These are phyloP conservation scores for Coracopsis vasa DNA, from an alignment of 2,113 vertebrate genomes.

Conservation along the genomic window DNA sequence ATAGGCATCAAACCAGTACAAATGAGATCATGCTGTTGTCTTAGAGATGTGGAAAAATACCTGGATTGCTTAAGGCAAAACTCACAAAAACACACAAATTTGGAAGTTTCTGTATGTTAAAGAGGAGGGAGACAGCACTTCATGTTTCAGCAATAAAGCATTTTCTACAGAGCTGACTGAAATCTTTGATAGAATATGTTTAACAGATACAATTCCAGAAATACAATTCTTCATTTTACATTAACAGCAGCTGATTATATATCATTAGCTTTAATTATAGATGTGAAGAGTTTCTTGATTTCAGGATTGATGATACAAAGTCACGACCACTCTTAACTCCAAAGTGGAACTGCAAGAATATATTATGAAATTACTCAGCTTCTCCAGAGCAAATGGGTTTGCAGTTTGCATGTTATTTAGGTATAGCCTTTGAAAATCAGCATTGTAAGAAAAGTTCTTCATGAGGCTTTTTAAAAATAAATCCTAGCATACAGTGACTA, in stretches of 20 bases:
- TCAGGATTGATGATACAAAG: neutral
- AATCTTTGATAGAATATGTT: neutral
- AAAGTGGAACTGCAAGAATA: neutral
- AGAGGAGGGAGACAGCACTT: neutral
- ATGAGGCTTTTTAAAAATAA: neutral
- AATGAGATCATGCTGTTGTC: neutral
- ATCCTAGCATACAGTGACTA: neutral
- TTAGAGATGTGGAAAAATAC: neutral
- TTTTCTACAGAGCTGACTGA: neutral
- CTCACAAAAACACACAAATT: neutral
- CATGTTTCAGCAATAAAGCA: fast-evolving
- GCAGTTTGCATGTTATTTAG: neutral
- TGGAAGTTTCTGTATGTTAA: neutral
- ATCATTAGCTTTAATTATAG: neutral
- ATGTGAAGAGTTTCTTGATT: neutral
- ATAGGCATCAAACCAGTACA: neutral
- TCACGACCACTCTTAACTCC: neutral
- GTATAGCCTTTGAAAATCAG: neutral
- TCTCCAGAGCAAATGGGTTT: neutral
- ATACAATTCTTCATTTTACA: neutral
- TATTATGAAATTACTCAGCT: neutral
- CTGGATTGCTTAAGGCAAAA: neutral
- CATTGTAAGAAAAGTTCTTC: neutral
- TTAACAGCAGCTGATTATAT: neutral
- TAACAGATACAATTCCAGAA: neutral